phyloP scores from a whole-genome alignment of 1,140 invertebrate species.

The Venustaconcha ellipsiformis region DNA sequence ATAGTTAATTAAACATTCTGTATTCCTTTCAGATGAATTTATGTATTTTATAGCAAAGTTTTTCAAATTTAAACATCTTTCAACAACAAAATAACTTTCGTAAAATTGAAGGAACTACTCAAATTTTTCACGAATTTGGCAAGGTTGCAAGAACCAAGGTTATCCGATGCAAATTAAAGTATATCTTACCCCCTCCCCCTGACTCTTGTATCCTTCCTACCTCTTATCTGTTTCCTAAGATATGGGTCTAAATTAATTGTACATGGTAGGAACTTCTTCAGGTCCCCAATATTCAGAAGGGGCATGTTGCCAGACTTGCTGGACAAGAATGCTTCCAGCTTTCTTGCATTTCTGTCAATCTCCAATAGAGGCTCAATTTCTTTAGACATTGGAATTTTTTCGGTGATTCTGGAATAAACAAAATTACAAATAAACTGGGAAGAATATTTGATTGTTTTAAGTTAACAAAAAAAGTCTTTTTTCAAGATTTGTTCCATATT shows the following conservation, averaged over 20 bases:
- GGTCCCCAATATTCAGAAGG: slow-evolving; percentile 76
- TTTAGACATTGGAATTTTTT: slow-evolving; percentile 84
- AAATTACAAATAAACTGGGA: neutral
- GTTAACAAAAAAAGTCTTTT: neutral
- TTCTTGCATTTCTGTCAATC: slow-evolving; percentile 92
- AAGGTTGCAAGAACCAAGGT: no score
- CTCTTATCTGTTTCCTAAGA: slow-evolving; percentile 94
- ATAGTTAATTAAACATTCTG: no score
- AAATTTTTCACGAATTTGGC: no score
- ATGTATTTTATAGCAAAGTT: no score
- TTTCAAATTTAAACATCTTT: no score
- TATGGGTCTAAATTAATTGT: slow-evolving; percentile 98
- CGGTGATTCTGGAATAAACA: slow-evolving; percentile 69
- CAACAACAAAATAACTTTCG: no score
- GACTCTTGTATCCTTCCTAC: slow-evolving; percentile 67
- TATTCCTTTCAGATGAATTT: no score
- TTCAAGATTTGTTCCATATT: neutral
- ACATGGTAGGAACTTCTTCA: slow-evolving; percentile 95
- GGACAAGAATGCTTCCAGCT: slow-evolving; percentile 92
- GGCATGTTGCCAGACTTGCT: slow-evolving; percentile 80
- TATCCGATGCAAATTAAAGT: no score
- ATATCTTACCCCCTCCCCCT: no score
- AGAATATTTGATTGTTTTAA: neutral
- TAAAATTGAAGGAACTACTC: no score
- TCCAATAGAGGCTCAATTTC: slow-evolving; percentile 91